Base-by-base conservation (phyloP, 2,797 vertebrate genomes). In the Spinus pinus region DNA sequence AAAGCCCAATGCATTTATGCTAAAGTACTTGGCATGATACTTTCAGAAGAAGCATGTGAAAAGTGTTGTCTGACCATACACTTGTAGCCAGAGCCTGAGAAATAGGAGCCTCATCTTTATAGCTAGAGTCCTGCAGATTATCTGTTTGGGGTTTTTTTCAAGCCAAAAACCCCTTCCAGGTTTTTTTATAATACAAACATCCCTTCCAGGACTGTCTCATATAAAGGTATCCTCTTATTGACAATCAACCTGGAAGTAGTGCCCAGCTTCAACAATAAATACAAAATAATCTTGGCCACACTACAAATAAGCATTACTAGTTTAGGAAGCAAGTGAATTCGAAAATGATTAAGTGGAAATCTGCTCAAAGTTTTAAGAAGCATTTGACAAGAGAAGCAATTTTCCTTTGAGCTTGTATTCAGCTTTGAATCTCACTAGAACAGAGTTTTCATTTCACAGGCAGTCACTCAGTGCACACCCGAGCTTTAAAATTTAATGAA, bases 401-500 rank as follows among this genome's bases (percentile, higher is more conserved):
- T 95, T 96, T 92, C 61, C 50, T 95, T 95, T 93, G 81, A 85
- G 86, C 60, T 82, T 89, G 60, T 73, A 22, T 86, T 85, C 78
- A 50, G 83, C 88, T 95, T 93, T 93, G 93, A 61, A 66, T 91
- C 49, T 80, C 71, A 47, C 70, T 89, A 84, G 90, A 93, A 92
- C 81, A 86, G 73, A 88, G 88, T 73, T 94, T 96, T 93, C 88
- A 95, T 90, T 96, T 95, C 8, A 12, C 74, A 85, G 93, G 44
- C 81, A 95, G 90, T 75, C 82, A 83, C 58, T 88, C 86, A 58
- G 51, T 62, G 66, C 64, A 92, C 70, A 84, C 15, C 7, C 1
- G 0, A 90, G 77, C 80, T 91, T 93, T 96, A 96, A 96, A 93
- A 86, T 95, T 91, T 94, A 86, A 96, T 93, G 93, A 95, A 90